Conservation (phyloP, 2,888 invertebrate genomes). For the Drosophila imparisetae region DNA sequence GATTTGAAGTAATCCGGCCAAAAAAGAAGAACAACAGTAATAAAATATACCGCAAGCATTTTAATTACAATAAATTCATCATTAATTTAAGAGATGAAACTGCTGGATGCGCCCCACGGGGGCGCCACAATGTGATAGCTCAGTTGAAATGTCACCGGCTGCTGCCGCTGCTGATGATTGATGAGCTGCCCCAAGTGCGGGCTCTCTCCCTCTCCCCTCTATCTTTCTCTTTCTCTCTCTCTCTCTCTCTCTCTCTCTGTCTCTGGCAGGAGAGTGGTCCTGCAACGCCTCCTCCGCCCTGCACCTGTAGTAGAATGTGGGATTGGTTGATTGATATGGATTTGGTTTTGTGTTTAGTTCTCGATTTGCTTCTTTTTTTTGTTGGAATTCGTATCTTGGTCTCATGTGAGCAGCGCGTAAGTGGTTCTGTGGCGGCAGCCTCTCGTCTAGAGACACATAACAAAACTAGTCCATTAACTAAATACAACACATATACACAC, state of each 20-base stretch:
- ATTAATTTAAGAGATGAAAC: conserved; percentile 47
- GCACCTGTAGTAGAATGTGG: conserved; percentile 2
- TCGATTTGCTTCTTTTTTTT: conserved; percentile 14
- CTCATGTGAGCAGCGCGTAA: conserved; percentile 16
- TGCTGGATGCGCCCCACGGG: neutral
- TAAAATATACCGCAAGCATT: conserved; percentile 11
- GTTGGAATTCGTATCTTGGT: conserved; percentile 13
- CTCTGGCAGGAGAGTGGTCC: neutral
- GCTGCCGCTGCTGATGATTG: conserved; percentile 43
- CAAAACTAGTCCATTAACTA: conserved; percentile 72
- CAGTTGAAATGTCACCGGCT: conserved; percentile 53
- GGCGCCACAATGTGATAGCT: conserved; percentile 35
- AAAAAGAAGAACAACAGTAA: conserved; percentile 14
- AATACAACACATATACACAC: conserved; percentile 36
- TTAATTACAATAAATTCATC: conserved; percentile 61
- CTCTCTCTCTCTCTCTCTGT: neutral
- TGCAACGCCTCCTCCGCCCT: neutral
- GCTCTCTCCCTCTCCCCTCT: neutral
- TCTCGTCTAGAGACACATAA: conserved; percentile 28
- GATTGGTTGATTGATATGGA: conserved; percentile 44
- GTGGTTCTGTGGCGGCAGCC: conserved; percentile 9
- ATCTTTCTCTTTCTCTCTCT: neutral
- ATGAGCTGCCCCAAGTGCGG: conserved; percentile 26
- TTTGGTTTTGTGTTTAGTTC: conserved; percentile 15
- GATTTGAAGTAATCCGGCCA: conserved; percentile 38